Conservation (phyloP, 2,113 vertebrate species). For the Boleophthalmus pectinirostris region DNA sequence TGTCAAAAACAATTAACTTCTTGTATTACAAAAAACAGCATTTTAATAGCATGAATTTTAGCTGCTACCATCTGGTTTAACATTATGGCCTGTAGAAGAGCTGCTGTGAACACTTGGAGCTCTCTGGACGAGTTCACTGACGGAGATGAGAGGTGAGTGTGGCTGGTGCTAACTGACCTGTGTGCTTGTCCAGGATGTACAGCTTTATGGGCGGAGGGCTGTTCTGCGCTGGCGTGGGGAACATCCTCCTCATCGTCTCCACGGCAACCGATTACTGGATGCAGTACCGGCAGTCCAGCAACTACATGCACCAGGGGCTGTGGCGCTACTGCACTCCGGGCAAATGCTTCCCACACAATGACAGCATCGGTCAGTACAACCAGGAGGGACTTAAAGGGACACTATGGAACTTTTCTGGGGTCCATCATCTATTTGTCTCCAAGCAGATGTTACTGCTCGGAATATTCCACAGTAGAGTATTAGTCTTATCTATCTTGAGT, state of each 20-base stretch:
- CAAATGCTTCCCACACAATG: conserved; percentile 72
- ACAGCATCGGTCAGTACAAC: conserved; percentile 64
- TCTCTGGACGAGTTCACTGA: conserved; percentile 43
- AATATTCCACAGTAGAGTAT: too few relatives aligned
- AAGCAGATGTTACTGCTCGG: too few relatives aligned
- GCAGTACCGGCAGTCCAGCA: conserved; percentile 75
- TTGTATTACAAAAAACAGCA: too few relatives aligned
- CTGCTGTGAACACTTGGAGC: conserved; percentile 61
- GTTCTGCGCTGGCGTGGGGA: conserved; percentile 78
- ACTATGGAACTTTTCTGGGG: too few relatives aligned
- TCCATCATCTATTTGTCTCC: too few relatives aligned
- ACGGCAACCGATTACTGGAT: conserved; percentile 82
- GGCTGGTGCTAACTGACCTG: conserved; percentile 56
- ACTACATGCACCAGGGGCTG: conserved; percentile 76
- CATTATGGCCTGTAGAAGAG: too few relatives aligned
- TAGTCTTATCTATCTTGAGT: too few relatives aligned
- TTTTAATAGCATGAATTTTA: too few relatives aligned
- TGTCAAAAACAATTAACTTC: too few relatives aligned
- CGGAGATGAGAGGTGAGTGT: conserved; percentile 15
- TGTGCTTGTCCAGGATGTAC: conserved; percentile 73
- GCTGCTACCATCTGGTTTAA: too few relatives aligned
- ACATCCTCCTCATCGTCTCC: conserved; percentile 81
- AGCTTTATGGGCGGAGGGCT: conserved; percentile 79
- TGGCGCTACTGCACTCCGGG: conserved; percentile 74
- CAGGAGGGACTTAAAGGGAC: background rate